phyloP scores from a whole-genome alignment of 2,797 vertebrate species.

The Avahi laniger region DNA sequence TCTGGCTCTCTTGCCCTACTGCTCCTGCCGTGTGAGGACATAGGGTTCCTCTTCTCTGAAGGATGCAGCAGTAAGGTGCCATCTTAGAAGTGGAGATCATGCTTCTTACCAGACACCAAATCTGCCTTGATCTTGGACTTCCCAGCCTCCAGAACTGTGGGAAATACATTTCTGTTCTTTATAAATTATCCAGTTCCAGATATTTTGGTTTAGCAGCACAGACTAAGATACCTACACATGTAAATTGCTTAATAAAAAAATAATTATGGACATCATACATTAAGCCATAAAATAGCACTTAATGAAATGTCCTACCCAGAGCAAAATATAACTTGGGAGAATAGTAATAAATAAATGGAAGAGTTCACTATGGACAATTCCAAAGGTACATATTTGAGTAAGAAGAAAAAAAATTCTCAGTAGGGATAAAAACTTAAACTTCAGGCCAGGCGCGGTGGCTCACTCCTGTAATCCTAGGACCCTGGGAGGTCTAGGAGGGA shows the following conservation, averaged over 20 bases:
- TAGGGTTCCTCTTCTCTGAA: background rate
- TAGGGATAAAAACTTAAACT: background rate
- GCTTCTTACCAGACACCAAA: background rate
- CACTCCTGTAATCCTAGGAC: too few relatives aligned
- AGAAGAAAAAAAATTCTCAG: background rate
- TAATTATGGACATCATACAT: background rate
- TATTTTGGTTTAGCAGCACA: background rate
- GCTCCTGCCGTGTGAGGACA: background rate
- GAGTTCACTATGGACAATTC: background rate
- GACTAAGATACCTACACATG: background rate
- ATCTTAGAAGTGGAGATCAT: background rate
- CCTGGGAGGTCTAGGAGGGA: too few relatives aligned
- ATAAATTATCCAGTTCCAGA: background rate
- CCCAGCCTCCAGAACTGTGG: background rate
- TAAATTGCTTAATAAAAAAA: constrained; percentile 10
- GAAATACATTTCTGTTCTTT: background rate
- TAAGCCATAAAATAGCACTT: constrained; percentile 24
- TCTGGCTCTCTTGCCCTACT: background rate
- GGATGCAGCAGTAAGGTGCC: background rate
- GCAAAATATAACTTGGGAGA: constrained; percentile 12
- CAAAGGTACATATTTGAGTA: background rate
- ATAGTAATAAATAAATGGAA: background rate
- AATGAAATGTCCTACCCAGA: constrained; percentile 6
- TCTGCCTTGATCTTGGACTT: background rate
- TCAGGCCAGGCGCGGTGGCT: background rate